Evolutionary conservation across 35 echinoderm and acorn worm genomes (phyloP).

Genomic region (Patiria miniata): DNA sequence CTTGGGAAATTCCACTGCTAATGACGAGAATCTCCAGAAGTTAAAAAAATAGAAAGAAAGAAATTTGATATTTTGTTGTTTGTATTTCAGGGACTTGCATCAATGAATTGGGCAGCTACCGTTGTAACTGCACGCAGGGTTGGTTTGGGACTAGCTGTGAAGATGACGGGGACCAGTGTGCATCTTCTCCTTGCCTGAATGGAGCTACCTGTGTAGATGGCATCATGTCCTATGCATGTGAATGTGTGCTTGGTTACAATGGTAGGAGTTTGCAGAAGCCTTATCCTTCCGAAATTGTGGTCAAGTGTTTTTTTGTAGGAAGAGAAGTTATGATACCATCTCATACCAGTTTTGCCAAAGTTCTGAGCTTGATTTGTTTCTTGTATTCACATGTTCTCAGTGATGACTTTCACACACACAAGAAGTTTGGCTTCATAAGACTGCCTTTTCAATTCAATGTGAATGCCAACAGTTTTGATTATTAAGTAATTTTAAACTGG

Average conservation of each 20-base stretch:
- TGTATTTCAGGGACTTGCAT: slow-evolving; percentile 40
- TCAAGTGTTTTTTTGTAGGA: too few species aligned
- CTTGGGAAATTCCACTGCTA: too few species aligned
- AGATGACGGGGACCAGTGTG: slow-evolving; percentile 63
- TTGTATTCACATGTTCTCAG: slow-evolving; percentile 38
- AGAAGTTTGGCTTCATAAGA: too few species aligned
- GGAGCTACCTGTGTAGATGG: slow-evolving; percentile 52
- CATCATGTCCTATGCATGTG: slow-evolving; percentile 38
- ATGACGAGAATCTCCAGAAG: too few species aligned
- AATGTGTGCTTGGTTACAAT: slow-evolving; percentile 58
- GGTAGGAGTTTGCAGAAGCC: neutral
- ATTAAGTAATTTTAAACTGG: too few species aligned
- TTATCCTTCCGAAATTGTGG: too few species aligned
- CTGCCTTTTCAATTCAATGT: too few species aligned
- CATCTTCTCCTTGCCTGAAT: slow-evolving; percentile 60
- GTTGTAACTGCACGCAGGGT: slow-evolving; percentile 61
- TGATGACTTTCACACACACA: slow-evolving; percentile 58
- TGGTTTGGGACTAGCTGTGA: slow-evolving; percentile 61
- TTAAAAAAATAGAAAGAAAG: too few species aligned
- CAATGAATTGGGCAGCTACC: slow-evolving; percentile 40
- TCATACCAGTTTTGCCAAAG: slow-evolving; percentile 42
- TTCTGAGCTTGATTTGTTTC: slow-evolving; percentile 40
- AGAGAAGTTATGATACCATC: slow-evolving; percentile 49
- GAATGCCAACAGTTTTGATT: too few species aligned
- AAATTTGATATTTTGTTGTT: neutral